Evolutionary conservation across 2,113 vertebrate species (phyloP), one percentile per base, ranked within the genome.

Genomic region (Cottus gobio): DNA sequence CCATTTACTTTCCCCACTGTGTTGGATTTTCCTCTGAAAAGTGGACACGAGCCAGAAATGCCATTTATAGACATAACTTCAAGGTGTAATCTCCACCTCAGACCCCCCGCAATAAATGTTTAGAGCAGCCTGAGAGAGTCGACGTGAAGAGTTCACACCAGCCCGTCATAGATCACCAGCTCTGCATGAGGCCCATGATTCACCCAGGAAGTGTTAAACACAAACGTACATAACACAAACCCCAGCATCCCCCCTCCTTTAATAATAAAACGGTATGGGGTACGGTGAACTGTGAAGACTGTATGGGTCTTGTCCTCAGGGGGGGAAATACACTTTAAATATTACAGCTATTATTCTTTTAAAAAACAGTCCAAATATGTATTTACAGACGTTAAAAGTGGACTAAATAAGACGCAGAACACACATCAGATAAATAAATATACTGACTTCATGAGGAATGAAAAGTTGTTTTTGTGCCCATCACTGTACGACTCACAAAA

Each of bases 201-300:
- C 75, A 87, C 57, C 67, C 71, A 36, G 28, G 15, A 86, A 70
- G 82, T 83, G 83, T 83, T 70, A 80, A 85, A 88, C 20, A 78
- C 79, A 90, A 88, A 89, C 71, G 84, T 70, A 61, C 56, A 82
- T 61, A 74, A 73, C 64, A 66, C 36, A 66, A 75, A 61, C 46
- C 39, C 71, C 56, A 39, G 39, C 39, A 58, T 16, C 24, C 11
- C 22, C 37, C n/a, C 18, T 39, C 31, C 30, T 37, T 30, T 24
- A n/a, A n/a, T 62, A 71, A 76, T 87, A 76, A 86, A 87, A 82
- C 91, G 85, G 80, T 34, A 71, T 79, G 79, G 34, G 83, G 77
- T 56, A 11, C 3, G 20, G 26, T 60, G 61, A 36, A 50, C 16
- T 50, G 63, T 66, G 42, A 70, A 24, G 63, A 22, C 72, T 30